phyloP scores from a whole-genome alignment of 2,888 invertebrate genomes.

The Tipula lateralis region DNA sequence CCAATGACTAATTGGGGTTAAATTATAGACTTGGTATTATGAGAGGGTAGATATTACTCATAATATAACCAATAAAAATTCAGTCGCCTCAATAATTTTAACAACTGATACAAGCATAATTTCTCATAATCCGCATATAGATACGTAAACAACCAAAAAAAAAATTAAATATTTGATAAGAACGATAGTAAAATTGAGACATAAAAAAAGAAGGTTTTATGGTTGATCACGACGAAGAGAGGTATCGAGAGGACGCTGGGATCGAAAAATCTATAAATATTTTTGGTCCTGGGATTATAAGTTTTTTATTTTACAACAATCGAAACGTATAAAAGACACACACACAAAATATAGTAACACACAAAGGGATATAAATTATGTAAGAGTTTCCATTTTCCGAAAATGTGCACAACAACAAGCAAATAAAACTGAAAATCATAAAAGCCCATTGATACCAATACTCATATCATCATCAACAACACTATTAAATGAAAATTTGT shows the following conservation, averaged over 20 bases:
- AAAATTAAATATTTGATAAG: background rate
- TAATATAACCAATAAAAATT: too few species aligned
- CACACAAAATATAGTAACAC: background rate
- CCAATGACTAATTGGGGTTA: too few species aligned
- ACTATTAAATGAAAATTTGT: background rate
- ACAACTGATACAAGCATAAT: too few species aligned
- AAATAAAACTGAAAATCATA: background rate
- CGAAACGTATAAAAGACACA: background rate
- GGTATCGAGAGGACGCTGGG: background rate
- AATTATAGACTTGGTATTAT: too few species aligned
- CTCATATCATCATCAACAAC: background rate
- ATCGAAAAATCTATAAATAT: background rate
- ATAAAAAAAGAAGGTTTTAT: background rate
- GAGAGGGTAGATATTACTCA: too few species aligned
- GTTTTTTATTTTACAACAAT: background rate
- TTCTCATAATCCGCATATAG: background rate
- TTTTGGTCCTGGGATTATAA: background rate
- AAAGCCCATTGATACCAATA: background rate
- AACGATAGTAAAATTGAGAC: background rate
- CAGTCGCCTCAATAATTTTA: too few species aligned
- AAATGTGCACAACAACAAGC: background rate
- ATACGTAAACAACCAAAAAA: background rate
- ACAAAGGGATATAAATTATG: background rate
- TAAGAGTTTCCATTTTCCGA: background rate
- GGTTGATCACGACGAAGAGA: background rate